Evolutionary conservation across 1,140 invertebrate species (phyloP).

Genomic region (Battus philenor): DNA sequence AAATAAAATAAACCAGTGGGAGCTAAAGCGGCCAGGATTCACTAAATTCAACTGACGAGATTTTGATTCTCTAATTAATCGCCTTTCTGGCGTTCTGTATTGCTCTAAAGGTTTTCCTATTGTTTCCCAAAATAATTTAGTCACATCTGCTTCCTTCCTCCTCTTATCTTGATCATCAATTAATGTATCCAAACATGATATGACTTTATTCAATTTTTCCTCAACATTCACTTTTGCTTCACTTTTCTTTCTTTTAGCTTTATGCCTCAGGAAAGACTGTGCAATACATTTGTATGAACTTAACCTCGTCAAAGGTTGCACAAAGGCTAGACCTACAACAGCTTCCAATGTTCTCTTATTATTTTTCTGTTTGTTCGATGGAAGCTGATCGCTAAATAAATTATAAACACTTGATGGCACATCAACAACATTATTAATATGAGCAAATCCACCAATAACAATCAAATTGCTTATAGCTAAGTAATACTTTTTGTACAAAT

Average conservation of each 20-base stretch:
- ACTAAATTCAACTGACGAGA: constrained; percentile 81
- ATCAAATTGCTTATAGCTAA: constrained; percentile 85
- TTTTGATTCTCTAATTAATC: constrained; percentile 87
- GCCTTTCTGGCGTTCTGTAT: constrained; percentile 80
- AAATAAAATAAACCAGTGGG: constrained; percentile 86
- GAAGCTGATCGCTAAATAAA: constrained; percentile 77
- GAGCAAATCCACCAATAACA: constrained; percentile 82
- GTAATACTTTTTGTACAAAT: constrained; percentile 84
- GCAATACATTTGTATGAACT: constrained; percentile 77
- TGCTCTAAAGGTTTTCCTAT: constrained; percentile 81
- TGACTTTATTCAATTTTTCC: constrained; percentile 65
- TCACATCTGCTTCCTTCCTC: constrained; percentile 81
- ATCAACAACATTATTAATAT: constrained; percentile 80
- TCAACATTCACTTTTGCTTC: constrained; percentile 56
- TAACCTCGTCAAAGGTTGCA: constrained; percentile 77
- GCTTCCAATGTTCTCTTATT: constrained; percentile 77
- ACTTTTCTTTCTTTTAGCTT: constrained; percentile 51
- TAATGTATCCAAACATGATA: constrained; percentile 78
- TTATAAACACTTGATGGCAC: constrained; percentile 77
- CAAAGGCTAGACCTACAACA: constrained; percentile 76
- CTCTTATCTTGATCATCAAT: constrained; percentile 79
- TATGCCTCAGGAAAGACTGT: constrained; percentile 65
- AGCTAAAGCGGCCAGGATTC: constrained; percentile 81
- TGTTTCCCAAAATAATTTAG: constrained; percentile 86
- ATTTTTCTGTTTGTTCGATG: constrained; percentile 75